phyloP scores from a whole-genome alignment of 2,113 vertebrate genomes.

The Tychaedon coryphoeus region DNA sequence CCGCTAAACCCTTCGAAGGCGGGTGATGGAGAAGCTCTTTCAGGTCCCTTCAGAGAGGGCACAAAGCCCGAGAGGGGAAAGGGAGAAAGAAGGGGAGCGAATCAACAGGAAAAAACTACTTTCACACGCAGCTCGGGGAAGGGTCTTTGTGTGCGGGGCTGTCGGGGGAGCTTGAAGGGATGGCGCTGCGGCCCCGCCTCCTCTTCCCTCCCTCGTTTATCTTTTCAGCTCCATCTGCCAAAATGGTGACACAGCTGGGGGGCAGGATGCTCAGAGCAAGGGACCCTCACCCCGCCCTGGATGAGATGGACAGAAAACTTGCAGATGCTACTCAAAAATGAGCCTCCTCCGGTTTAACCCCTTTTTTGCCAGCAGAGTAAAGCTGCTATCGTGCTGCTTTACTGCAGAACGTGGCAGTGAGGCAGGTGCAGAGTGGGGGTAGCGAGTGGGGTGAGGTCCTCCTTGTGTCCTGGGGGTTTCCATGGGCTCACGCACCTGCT shows the following conservation, averaged over 20 bases:
- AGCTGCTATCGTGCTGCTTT: neutral
- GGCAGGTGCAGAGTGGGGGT: accelerated
- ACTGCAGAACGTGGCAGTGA: accelerated
- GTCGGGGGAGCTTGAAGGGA: neutral
- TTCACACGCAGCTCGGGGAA: conserved; percentile 61
- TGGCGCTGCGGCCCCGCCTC: neutral
- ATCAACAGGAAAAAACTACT: conserved; percentile 50
- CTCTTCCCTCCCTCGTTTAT: neutral
- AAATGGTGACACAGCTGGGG: neutral
- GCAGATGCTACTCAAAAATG: neutral
- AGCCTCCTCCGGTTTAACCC: neutral
- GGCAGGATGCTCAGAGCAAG: neutral
- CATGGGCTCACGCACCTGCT: neutral
- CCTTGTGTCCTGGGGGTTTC: neutral
- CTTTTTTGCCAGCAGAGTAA: neutral
- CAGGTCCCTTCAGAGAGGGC: conserved; percentile 54
- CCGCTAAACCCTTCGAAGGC: conserved; percentile 42
- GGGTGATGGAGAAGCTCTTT: conserved; percentile 57
- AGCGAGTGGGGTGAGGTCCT: accelerated
- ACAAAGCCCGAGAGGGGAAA: conserved; percentile 56
- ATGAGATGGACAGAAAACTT: neutral
- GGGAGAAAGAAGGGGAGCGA: conserved; percentile 29
- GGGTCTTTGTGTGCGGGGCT: conserved; percentile 29
- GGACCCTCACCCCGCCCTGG: neutral
- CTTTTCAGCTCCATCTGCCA: conserved; percentile 36